Percentiles rank a stretch among this genome's conserved stretches.
Conservation (phyloP, 2,113 vertebrate genomes). For the Mandrillus leucophaeus region DNA sequence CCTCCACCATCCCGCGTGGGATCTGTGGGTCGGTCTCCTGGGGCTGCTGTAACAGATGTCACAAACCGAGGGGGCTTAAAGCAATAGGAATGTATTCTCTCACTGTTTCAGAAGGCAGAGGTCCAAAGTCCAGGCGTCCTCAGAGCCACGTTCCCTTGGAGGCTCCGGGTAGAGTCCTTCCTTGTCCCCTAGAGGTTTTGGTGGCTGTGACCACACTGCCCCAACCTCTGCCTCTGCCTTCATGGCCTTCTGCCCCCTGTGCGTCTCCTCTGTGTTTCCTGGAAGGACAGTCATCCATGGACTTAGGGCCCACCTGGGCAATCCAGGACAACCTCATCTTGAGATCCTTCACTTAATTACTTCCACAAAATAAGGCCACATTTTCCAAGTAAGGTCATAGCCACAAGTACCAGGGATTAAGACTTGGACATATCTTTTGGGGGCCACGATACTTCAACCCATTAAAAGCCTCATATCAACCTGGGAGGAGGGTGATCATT, state of each 20-base stretch:
- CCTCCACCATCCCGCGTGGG: rapidly evolving
- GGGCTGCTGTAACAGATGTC: rapidly evolving
- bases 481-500: background rate
- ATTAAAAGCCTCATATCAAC: background rate
- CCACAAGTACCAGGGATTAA: background rate
- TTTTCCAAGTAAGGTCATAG: background rate
- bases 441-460: no score
- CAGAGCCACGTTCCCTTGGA: rapidly evolving
- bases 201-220: rapidly evolving
- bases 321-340: background rate
- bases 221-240: background rate
- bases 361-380: background rate
- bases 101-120: background rate
- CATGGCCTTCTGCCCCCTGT: no score
- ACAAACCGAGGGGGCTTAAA: background rate
- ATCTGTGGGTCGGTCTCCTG: rapidly evolving
- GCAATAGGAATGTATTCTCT: rapidly evolving
- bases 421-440: background rate
- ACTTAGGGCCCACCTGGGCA: background rate
- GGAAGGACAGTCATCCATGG: background rate
- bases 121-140: no score
- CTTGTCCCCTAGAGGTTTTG: no score
- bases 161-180: rapidly evolving
- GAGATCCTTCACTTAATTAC: no score
- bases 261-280: background rate